Percentiles rank a stretch among this genome's conserved stretches.
phyloP scores from a whole-genome alignment of 2,888 invertebrate species.

The Macaria notata region DNA sequence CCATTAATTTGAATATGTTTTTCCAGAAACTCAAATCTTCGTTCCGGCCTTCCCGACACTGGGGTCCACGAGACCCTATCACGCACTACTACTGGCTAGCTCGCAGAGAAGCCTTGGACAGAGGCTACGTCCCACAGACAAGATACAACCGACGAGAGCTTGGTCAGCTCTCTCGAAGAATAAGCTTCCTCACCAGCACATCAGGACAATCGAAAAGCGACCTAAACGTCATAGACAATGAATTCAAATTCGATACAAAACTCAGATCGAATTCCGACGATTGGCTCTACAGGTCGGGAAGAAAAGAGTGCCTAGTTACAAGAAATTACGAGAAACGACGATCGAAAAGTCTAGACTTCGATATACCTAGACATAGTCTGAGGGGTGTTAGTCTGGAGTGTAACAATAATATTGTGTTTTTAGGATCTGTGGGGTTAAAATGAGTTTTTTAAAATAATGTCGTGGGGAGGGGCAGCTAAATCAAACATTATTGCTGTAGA shows the following conservation, averaged over 20 bases:
- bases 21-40: constrained; percentile 69
- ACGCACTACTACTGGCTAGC: constrained; percentile 72
- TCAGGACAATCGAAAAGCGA: constrained; percentile 20
- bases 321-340: constrained; percentile 35
- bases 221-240: background rate
- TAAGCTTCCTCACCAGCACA: constrained; percentile 42
- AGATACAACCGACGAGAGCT: constrained; percentile 50
- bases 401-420: constrained; percentile 15
- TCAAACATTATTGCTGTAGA: no score
- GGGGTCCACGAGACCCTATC: constrained; percentile 74
- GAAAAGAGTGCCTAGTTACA: constrained; percentile 43
- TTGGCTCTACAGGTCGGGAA: constrained; percentile 53
- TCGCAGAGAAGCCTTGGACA: constrained; percentile 52
- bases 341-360: constrained; percentile 59
- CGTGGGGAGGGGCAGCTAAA: no score
- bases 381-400: background rate
- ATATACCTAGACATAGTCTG: constrained; percentile 25
- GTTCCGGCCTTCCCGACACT: constrained; percentile 66
- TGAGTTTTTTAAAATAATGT: no score
- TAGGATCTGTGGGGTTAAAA: background rate
- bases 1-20: constrained; percentile 8
- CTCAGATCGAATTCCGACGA: constrained; percentile 65
- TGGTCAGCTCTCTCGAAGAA: constrained; percentile 55
- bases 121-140: constrained; percentile 34
- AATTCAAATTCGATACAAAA: constrained; percentile 35